Percentiles rank a stretch among this genome's conserved stretches.
Evolutionary conservation across 2,797 vertebrate genomes (phyloP).

Genomic region (Lutjanus campechanus): DNA sequence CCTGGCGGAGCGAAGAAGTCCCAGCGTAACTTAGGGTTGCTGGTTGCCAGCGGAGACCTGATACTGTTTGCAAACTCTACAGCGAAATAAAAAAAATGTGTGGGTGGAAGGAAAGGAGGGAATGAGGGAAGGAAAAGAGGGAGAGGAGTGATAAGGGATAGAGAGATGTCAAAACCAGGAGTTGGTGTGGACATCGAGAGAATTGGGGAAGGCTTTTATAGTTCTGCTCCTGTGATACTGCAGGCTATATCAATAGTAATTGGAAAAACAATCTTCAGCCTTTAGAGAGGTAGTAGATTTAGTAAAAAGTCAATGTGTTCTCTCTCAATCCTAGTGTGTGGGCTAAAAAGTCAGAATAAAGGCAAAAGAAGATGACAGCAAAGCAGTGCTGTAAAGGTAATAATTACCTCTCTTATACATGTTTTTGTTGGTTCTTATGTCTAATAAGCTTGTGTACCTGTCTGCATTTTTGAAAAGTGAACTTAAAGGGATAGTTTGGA

Average conservation of each 20-base stretch:
- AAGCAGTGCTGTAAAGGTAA: not conserved
- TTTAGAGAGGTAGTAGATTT: conserved; percentile 3
- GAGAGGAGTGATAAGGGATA: conserved; percentile 49
- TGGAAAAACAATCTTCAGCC: not conserved
- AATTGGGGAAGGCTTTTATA: conserved; percentile 14
- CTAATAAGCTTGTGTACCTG: not conserved
- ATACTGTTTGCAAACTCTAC: conserved; percentile 87
- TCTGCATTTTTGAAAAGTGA: not conserved
- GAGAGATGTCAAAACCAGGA: conserved; percentile 64
- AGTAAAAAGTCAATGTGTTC: not conserved
- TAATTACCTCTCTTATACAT: not conserved
- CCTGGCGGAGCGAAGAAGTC: conserved; percentile 94
- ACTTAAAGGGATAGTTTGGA: no score
- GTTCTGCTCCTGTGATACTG: conserved; percentile 3
- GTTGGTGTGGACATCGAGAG: conserved; percentile 44
- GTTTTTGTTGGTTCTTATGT: not conserved
- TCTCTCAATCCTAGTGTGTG: not conserved
- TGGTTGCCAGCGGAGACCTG: conserved; percentile 86
- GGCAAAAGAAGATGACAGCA: not conserved
- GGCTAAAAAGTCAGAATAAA: not conserved
- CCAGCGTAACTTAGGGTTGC: conserved; percentile 92
- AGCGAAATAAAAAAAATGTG: conserved; percentile 80
- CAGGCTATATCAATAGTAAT: not conserved
- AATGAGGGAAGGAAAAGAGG: conserved; percentile 47
- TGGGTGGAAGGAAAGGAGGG: conserved; percentile 78